Percentiles rank a stretch among this genome's conserved stretches.
Conservation (phyloP, 2,797 vertebrate genomes). For the Labroides dimidiatus region DNA sequence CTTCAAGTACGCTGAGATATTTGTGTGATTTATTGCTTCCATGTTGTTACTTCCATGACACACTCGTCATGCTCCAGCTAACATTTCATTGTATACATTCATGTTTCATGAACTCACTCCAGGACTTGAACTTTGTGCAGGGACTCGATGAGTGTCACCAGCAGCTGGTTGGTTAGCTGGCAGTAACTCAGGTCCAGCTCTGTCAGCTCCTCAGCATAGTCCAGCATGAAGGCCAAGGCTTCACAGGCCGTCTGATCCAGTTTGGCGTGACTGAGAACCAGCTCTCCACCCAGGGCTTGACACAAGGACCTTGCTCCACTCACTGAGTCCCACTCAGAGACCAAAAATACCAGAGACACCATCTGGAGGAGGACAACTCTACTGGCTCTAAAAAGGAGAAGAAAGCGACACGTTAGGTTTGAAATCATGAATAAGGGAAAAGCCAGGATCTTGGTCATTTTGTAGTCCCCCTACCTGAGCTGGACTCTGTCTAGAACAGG, state of each 20-base stretch:
- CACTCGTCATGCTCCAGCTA: not conserved
- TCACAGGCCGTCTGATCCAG: constrained; percentile 54
- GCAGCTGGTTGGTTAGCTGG: constrained; percentile 59
- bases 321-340: constrained; percentile 9
- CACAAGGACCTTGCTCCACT: constrained; percentile 46
- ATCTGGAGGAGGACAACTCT: constrained; percentile 60
- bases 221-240: constrained; percentile 62
- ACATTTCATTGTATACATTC: not conserved
- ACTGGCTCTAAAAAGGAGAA: constrained; percentile 44
- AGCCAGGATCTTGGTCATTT: not conserved
- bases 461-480: constrained; percentile 30
- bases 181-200: constrained; percentile 78
- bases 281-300: constrained; percentile 51
- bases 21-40: not conserved
- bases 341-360: constrained; percentile 39
- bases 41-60: not conserved
- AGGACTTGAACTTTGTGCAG: constrained; percentile 71
- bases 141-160: constrained; percentile 51
- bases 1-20: too few relatives aligned
- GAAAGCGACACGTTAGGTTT: not conserved
- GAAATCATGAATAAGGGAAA: too few relatives aligned
- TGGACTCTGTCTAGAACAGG: constrained; percentile 39
- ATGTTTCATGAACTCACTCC: constrained; percentile 55
- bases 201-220: constrained; percentile 58
- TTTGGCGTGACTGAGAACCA: constrained; percentile 71